Evolutionary conservation across 1,140 invertebrate species (phyloP), one percentile per base, ranked within the genome.

Genomic region (Drosophila bifasciata): DNA sequence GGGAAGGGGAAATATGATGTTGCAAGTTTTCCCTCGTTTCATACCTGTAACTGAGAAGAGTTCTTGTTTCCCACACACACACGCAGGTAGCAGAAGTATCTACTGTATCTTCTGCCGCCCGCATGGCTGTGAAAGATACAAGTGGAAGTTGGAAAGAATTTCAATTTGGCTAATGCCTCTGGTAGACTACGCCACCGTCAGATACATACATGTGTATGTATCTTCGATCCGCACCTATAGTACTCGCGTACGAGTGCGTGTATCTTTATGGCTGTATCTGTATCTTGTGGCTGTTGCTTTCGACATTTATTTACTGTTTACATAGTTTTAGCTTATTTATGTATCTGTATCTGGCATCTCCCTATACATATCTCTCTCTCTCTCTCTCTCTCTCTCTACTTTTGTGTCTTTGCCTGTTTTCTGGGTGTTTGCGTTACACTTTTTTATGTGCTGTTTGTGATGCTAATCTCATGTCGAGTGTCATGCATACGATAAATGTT

Each of bases 391-490:
- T 21, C 1, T 21, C 19, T 50, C 23, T 55, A 52, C 56, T 59
- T 57, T 74, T 74, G n/a, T 72, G 59, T 60, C 53, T 44, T 43
- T 40, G 43, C 17, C 23, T 25, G 5, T 43, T n/a, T 21, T 2
- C 17, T 57, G 32, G 39, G 19, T 59, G 45, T 68, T 36, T 83
- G 70, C 84, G 81, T 86, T 85, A 86, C 77, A 78, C 78, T 86
- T 81, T 81, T 86, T 86, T 88, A 86, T 88, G 83, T 86, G 78
- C 83, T 86, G 81, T 88, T 86, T 86, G 81, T 88, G 81, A 86
- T 86, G 83, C 81, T 86, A 85, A 85, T 85, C 81, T 86, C 68
- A 77, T 70, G 76, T 77, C 77, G 70, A 36, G 77, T 85, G 81
- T 76, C 81, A 86, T 81, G 81, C 81, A 86, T 85, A 86, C 81